These are phyloP conservation scores for Lasioglossum albipes DNA, from an alignment of 1,140 invertebrate species.

Conservation along the genomic window DNA sequence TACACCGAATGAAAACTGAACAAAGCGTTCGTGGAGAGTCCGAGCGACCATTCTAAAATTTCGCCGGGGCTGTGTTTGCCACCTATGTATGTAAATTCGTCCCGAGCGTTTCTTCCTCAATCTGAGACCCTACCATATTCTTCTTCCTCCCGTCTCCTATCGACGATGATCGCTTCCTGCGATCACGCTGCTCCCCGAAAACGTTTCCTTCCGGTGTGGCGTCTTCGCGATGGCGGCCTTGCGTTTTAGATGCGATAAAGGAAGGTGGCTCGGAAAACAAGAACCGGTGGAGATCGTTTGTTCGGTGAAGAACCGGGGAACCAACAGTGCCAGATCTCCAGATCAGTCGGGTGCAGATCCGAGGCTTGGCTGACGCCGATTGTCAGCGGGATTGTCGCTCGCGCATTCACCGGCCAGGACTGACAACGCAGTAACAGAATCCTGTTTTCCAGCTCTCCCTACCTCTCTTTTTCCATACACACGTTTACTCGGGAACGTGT, in stretches of 20 bases:
- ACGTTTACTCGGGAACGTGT: neutral
- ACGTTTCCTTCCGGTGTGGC: slow-evolving; percentile 19
- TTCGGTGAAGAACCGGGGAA: too few relatives aligned
- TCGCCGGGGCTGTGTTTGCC: slow-evolving; percentile 25
- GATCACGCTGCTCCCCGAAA: slow-evolving; percentile 17
- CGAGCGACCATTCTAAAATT: neutral
- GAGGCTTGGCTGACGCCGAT: slow-evolving; percentile 16
- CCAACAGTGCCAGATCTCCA: neutral
- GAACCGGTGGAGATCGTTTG: neutral
- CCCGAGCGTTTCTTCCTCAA: slow-evolving; percentile 31
- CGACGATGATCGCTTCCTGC: slow-evolving; percentile 1
- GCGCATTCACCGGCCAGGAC: slow-evolving; percentile 20
- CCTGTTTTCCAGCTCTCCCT: slow-evolving; percentile 38
- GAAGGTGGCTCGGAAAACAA: slow-evolving; percentile 6
- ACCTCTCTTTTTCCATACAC: too few relatives aligned
- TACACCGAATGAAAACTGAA: neutral
- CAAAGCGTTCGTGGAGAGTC: neutral
- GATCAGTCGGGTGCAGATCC: neutral
- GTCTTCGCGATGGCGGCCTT: neutral
- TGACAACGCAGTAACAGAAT: slow-evolving; percentile 42
- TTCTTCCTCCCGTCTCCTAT: neutral
- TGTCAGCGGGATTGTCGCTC: slow-evolving; percentile 20
- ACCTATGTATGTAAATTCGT: slow-evolving; percentile 47
- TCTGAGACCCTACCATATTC: slow-evolving; percentile 13
- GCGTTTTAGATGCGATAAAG: slow-evolving; percentile 39